Percentiles rank a stretch among this genome's conserved stretches.
phyloP scores from a whole-genome alignment of 2,888 invertebrate genomes.

The Pegoplata infirma region DNA sequence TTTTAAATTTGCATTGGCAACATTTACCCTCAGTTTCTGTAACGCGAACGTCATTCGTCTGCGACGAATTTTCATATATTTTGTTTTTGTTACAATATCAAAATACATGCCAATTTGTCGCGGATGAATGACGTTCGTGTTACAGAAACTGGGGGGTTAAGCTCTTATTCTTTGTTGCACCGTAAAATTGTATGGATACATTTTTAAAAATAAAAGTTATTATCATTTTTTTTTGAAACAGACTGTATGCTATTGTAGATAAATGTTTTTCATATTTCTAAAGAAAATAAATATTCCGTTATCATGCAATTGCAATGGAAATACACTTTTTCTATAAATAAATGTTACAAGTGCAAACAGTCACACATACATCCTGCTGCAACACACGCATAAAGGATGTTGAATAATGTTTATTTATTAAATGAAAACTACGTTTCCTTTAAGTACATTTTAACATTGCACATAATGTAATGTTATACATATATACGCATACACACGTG shows the following conservation, averaged over 20 bases:
- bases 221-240: background rate
- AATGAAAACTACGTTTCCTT: background rate
- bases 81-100: no score
- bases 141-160: no score
- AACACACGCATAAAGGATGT: background rate
- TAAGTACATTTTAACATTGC: background rate
- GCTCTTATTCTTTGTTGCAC: no score
- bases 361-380: background rate
- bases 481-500: background rate
- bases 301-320: background rate
- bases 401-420: background rate
- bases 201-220: no score
- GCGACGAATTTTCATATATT: no score
- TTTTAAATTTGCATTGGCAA: no score
- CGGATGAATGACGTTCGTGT: no score
- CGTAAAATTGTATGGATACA: no score
- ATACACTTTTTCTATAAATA: background rate
- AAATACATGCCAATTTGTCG: no score
- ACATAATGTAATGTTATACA: background rate
- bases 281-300: background rate
- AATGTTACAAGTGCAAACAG: background rate
- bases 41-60: no score
- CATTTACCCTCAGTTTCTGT: no score
- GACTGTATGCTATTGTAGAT: background rate
- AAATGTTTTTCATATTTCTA: background rate